Evolutionary conservation across 2,888 invertebrate genomes (phyloP).

Genomic region (Sympetrum striolatum): DNA sequence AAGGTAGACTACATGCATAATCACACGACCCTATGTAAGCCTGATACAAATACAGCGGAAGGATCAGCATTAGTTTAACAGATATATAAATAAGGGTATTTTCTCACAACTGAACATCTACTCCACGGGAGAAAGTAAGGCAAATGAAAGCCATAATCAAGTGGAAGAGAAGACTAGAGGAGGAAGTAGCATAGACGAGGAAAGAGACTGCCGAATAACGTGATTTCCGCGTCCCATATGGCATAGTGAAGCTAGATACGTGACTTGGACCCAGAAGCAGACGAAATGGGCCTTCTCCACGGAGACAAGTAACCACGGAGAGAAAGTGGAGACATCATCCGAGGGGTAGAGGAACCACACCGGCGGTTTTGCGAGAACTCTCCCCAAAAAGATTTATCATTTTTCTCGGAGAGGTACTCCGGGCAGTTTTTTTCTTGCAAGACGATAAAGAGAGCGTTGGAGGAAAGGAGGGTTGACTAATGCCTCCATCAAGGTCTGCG

Average conservation of each 20-base stretch:
- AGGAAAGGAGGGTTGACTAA: background rate
- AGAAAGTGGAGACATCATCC: background rate
- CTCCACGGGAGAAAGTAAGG: no score
- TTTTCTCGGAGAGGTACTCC: no score
- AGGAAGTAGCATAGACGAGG: background rate
- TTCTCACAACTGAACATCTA: no score
- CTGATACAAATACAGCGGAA: no score
- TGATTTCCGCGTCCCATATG: background rate
- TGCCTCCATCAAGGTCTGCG: constrained; percentile 5
- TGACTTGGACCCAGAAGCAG: background rate
- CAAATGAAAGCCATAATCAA: no score
- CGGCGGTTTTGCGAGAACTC: background rate
- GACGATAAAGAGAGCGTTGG: background rate
- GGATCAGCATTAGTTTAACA: no score
- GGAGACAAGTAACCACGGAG: background rate
- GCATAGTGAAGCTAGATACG: background rate
- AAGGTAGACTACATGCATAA: no score
- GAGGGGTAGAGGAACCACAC: background rate
- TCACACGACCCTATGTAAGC: no score
- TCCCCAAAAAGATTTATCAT: no score
- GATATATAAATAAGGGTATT: no score
- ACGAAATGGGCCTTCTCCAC: background rate
- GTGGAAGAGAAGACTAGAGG: no score
- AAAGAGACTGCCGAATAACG: background rate
- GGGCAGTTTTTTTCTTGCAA: background rate